phyloP scores from a whole-genome alignment of 2,888 invertebrate species.

The Heliconius hortense region DNA sequence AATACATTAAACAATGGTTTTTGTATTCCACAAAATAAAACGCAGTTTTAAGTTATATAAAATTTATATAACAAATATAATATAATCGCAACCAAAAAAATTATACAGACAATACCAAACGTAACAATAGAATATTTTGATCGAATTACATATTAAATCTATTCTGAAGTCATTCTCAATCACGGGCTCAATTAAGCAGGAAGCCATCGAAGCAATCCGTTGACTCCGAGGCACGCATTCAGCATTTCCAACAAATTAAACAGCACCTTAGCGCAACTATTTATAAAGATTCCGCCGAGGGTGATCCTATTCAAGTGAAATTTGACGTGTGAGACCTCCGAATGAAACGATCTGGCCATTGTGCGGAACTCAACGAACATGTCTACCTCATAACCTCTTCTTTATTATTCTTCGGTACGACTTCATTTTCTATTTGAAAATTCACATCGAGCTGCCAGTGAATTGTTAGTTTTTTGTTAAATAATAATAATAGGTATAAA shows the following conservation, averaged over 20 bases:
- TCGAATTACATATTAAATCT: slow-evolving; percentile 1
- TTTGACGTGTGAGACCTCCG: slow-evolving; percentile 78
- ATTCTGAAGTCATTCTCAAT: slow-evolving; percentile 45
- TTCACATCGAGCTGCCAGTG: slow-evolving; percentile 47
- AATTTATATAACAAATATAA: background rate
- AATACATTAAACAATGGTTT: too few species aligned
- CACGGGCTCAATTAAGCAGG: slow-evolving; percentile 67
- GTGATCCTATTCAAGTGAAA: slow-evolving; percentile 78
- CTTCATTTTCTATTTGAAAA: slow-evolving; percentile 53
- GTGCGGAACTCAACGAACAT: slow-evolving; percentile 61
- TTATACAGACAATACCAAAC: background rate
- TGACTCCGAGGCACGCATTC: slow-evolving; percentile 70
- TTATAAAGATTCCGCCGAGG: slow-evolving; percentile 76
- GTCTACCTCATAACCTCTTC: slow-evolving; percentile 68
- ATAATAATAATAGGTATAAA: background rate
- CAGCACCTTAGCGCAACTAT: slow-evolving; percentile 75
- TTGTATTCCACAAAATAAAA: too few species aligned
- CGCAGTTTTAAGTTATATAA: too few species aligned
- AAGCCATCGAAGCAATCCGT: slow-evolving; percentile 62
- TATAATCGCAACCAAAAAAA: background rate
- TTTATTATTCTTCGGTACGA: slow-evolving; percentile 70
- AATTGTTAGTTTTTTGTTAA: background rate
- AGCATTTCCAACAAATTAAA: slow-evolving; percentile 79
- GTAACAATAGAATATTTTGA: slow-evolving; percentile 11
- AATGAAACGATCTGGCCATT: slow-evolving; percentile 63